Conservation (phyloP, 2,797 vertebrate species). For the Spheniscus humboldti region DNA sequence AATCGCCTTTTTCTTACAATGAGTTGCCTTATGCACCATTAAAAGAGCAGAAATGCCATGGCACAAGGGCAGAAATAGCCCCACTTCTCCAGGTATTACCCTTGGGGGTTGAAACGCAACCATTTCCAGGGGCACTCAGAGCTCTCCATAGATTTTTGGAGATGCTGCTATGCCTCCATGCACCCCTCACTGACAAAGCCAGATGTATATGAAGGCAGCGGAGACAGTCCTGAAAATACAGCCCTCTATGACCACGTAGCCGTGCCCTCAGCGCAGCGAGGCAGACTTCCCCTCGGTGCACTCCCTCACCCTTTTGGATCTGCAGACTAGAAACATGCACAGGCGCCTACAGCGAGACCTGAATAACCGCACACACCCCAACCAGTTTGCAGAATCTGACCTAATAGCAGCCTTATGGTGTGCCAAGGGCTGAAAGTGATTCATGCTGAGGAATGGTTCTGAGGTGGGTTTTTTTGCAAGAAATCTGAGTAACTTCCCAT, state of each 20-base stretch:
- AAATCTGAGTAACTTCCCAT: not conserved
- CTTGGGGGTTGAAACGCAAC: not conserved
- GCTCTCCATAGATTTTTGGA: not conserved
- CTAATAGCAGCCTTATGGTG: rapidly evolving
- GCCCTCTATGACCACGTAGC: rapidly evolving
- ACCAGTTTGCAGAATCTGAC: not conserved
- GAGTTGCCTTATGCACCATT: not conserved
- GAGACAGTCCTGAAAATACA: not conserved
- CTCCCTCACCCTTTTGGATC: not conserved
- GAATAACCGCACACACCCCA: not conserved
- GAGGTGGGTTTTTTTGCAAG: not conserved
- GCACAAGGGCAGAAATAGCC: not conserved
- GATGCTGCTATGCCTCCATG: not conserved
- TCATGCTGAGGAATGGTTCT: not conserved
- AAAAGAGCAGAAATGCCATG: not conserved
- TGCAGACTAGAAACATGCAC: not conserved
- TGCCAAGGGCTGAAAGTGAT: not conserved
- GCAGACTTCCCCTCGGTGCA: not conserved
- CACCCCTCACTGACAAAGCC: not conserved
- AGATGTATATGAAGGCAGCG: not conserved
- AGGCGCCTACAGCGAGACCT: rapidly evolving
- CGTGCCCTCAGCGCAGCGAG: not conserved
- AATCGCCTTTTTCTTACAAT: not conserved
- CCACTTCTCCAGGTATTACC: not conserved
- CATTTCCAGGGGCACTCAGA: not conserved